Evolutionary conservation across 1,140 invertebrate species (phyloP), one percentile per base, ranked within the genome.

Genomic region (Phymorhynchus buccinoides): DNA sequence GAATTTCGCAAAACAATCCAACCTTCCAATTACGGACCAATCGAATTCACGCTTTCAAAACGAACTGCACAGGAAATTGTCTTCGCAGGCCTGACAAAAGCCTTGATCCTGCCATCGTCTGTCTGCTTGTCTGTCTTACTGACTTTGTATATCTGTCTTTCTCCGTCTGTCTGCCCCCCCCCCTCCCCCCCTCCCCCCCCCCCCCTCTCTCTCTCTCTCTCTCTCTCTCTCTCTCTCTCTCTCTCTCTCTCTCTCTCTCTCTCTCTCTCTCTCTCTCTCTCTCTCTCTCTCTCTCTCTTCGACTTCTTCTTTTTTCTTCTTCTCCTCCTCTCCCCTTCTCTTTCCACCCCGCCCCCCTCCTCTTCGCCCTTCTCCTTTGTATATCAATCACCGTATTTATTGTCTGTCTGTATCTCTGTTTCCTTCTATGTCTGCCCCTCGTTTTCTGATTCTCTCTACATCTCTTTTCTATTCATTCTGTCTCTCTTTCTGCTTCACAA

Each of bases 231-330:
- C 56, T 62, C 56, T 62, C 56, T 62, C 56, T 62, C 44, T 9
- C 56, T 62, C 56, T 62, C 56, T 22, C 56, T 62, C 56, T 27
- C 27, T 27, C 27, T 22, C 27, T 27, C 27, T 22, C 27, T 22
- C 18, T 27, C 18, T 22, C 56, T 62, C 56, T 62, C 56, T 22
- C 56, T 62, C 56, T 62, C 56, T 62, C 56, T 22, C 56, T 62
- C 56, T 27, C 56, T 62, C 56, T 62, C 56, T 62, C 56, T 62
- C 56, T 62, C 56, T 22, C 56, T 62, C 56, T 62, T n/a, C n/a
- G n/a, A n/a, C 1, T 27, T 27, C n/a, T 27, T 62, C 56, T 62
- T 27, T 27, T 27, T 62, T 27, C 18, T 27, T 62, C 56, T 62
- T 27, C 18, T 48, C 18, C 44, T 48, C 44, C 44, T 18, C 18